These are phyloP conservation scores for Pteruthius melanotis DNA, from an alignment of 2,113 vertebrate species.

Conservation along the genomic window DNA sequence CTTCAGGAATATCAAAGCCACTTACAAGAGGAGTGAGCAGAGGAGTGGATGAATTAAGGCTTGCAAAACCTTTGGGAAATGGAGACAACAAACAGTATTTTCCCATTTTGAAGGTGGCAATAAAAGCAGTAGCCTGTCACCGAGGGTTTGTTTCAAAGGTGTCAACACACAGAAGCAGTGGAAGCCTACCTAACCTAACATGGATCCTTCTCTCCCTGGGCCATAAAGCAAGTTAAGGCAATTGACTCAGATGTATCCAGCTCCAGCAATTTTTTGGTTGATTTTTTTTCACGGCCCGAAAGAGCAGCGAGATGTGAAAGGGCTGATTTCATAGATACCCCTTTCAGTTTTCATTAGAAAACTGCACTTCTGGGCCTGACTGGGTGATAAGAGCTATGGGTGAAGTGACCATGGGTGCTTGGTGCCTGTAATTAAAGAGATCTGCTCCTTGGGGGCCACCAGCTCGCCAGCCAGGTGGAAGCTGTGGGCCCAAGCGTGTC, in stretches of 20 bases:
- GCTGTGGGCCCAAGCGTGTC: not conserved
- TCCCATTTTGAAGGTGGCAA: not conserved
- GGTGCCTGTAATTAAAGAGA: not conserved
- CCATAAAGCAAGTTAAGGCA: accelerated
- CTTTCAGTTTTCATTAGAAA: not conserved
- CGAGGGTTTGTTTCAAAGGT: not conserved
- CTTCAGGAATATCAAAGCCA: not conserved
- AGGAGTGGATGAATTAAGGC: not conserved
- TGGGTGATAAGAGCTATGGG: not conserved
- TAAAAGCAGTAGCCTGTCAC: constrained; percentile 6
- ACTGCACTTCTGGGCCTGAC: not conserved
- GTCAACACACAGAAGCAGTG: not conserved
- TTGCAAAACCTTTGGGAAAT: not conserved
- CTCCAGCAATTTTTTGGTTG: not conserved
- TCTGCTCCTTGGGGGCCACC: not conserved
- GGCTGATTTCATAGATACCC: not conserved
- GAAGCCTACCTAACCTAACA: not conserved
- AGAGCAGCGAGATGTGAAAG: not conserved
- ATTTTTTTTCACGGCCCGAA: not conserved
- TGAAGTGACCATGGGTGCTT: not conserved
- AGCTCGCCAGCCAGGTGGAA: not conserved
- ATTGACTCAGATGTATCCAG: not conserved
- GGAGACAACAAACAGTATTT: not conserved
- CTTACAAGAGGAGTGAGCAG: not conserved
- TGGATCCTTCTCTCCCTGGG: not conserved